Evolutionary conservation across 2,113 vertebrate genomes (phyloP).

Genomic region (Labeo catla): DNA sequence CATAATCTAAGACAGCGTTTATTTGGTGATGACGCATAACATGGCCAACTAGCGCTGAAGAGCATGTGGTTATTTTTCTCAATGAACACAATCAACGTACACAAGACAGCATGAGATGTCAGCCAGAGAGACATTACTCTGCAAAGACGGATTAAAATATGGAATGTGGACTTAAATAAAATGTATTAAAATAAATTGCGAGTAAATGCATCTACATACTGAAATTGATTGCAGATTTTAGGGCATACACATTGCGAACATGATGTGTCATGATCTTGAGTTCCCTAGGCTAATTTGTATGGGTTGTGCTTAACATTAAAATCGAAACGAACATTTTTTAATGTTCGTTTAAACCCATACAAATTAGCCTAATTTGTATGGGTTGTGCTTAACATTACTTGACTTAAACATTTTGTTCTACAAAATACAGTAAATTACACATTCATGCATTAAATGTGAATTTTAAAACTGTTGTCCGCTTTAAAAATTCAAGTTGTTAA

Average conservation of each 20-base stretch:
- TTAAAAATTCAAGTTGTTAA: neutral
- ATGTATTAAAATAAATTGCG: neutral
- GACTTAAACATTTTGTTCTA: neutral
- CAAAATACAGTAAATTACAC: neutral
- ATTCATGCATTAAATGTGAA: neutral
- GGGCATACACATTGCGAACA: neutral
- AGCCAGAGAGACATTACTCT: too few relatives aligned
- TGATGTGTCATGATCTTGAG: neutral
- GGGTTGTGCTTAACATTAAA: neutral
- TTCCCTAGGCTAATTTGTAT: neutral
- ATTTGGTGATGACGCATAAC: conserved; percentile 65
- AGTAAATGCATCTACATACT: neutral
- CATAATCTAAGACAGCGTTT: conserved; percentile 68
- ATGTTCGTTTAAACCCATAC: too few relatives aligned
- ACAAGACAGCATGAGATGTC: neutral
- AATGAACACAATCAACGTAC: conserved; percentile 52
- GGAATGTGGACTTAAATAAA: neutral
- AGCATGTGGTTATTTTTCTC: conserved; percentile 55
- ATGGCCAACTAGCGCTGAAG: conserved; percentile 57
- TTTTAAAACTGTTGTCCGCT: too few relatives aligned
- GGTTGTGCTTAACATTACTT: neutral
- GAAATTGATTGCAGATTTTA: neutral
- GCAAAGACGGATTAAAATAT: neutral
- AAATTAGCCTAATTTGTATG: neutral
- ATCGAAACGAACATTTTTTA: too few relatives aligned